Evolutionary conservation across 1,140 invertebrate species (phyloP).

Genomic region (Macrosteles quadrilineatus): DNA sequence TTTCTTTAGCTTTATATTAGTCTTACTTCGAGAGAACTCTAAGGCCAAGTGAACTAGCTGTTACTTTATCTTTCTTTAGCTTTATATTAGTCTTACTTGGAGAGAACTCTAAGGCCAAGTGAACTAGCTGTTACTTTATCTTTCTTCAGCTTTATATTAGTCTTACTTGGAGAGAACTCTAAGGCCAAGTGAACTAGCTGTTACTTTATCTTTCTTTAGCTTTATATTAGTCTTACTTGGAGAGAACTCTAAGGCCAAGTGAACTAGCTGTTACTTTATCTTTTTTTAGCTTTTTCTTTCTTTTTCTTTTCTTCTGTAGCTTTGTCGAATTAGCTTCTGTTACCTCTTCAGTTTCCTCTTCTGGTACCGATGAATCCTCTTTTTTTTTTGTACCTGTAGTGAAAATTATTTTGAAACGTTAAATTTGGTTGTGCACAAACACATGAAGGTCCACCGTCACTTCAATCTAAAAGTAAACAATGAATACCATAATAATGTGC

Average conservation of each 20-base stretch:
- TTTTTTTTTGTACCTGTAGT: too few relatives aligned
- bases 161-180: constrained; percentile 57
- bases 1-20: constrained; percentile 50
- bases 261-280: constrained; percentile 50
- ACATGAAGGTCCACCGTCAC: too few relatives aligned
- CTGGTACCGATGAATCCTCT: too few relatives aligned
- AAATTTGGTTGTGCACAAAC: too few relatives aligned
- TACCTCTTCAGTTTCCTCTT: too few relatives aligned
- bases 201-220: constrained; percentile 55
- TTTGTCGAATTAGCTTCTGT: too few relatives aligned
- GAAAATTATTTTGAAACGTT: too few relatives aligned
- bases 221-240: constrained; percentile 51
- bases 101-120: too few relatives aligned
- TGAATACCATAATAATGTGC: too few relatives aligned
- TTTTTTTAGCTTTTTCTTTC: constrained; percentile 49
- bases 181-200: constrained; percentile 48
- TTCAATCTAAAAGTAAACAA: too few relatives aligned
- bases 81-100: background rate
- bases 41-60: constrained; percentile 47
- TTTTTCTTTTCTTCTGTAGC: too few relatives aligned
- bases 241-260: constrained; percentile 53
- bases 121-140: too few relatives aligned
- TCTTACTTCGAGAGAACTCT: constrained; percentile 57
- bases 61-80: constrained; percentile 54
- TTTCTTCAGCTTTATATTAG: constrained; percentile 5